A percentile compares a stretch with the other conserved stretches of the same genome.
phyloP scores from a whole-genome alignment of 2,888 invertebrate species.

The Mesodorylaimus sp. region DNA sequence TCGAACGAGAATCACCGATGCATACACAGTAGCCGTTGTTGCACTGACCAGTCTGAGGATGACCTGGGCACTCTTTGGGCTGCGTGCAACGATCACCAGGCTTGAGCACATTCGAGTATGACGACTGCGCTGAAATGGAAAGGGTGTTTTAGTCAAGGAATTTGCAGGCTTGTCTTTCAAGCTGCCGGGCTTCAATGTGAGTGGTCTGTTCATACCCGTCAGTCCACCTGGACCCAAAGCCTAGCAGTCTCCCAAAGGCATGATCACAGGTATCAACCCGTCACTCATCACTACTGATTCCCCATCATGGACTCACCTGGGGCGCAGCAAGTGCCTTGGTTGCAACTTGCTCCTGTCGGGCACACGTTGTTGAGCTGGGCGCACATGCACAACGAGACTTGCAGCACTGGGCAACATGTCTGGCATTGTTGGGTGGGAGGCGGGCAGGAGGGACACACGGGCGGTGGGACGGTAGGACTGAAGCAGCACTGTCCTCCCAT shows the following conservation, averaged over 20 bases:
- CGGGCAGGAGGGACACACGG: not conserved
- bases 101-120: not conserved
- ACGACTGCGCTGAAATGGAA: conserved; percentile 3
- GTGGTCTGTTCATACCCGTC: no score
- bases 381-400: conserved; percentile 25
- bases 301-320: conserved; percentile 8
- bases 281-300: not conserved
- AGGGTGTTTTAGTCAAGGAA: no score
- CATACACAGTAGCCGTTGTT: conserved; percentile 3
- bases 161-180: no score
- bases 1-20: conserved; percentile 3
- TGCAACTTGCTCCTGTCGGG: conserved; percentile 21
- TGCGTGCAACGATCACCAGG: conserved; percentile 5
- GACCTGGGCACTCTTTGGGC: conserved; percentile 5
- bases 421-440: conserved; percentile 1
- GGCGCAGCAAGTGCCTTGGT: conserved; percentile 25
- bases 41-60: conserved; percentile 5
- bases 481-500: not conserved
- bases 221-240: no score
- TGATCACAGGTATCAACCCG: no score
- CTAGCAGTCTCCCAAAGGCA: no score
- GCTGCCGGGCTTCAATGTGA: no score
- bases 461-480: no score
- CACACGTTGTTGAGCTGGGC: conserved; percentile 21
- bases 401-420: conserved; percentile 14